These are phyloP conservation scores for Agapornis canus DNA, from an alignment of 2,797 vertebrate species.

Conservation along the genomic window DNA sequence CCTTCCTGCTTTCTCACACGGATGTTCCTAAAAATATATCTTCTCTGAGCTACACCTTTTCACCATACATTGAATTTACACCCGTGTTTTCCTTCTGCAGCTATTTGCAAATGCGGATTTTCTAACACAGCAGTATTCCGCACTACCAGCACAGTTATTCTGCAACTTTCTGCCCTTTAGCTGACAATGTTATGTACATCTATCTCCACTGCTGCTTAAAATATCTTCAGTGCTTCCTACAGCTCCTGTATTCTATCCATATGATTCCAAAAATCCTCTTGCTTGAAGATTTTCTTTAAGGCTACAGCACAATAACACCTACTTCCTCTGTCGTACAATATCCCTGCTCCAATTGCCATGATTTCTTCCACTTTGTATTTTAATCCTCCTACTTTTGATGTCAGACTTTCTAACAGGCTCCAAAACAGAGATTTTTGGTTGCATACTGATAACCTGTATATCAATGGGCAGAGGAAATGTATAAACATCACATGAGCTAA, in stretches of 20 bases:
- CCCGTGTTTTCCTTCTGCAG: background rate
- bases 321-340: accelerated
- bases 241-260: background rate
- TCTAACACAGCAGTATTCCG: background rate
- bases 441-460: background rate
- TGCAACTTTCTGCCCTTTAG: background rate
- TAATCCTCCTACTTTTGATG: background rate
- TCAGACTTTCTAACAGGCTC: background rate
- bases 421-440: background rate
- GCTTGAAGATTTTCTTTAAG: background rate
- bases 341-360: background rate
- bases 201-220: background rate
- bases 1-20: background rate
- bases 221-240: background rate
- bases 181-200: background rate
- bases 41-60: background rate
- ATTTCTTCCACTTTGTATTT: background rate
- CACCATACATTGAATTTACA: background rate
- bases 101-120: background rate
- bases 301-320: background rate
- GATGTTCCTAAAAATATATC: background rate
- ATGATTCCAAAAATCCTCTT: background rate
- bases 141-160: background rate
- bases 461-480: background rate
- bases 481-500: background rate